Evolutionary conservation across 35 echinoderm and acorn worm genomes (phyloP).

Genomic region (Strongylocentrotus purpuratus): DNA sequence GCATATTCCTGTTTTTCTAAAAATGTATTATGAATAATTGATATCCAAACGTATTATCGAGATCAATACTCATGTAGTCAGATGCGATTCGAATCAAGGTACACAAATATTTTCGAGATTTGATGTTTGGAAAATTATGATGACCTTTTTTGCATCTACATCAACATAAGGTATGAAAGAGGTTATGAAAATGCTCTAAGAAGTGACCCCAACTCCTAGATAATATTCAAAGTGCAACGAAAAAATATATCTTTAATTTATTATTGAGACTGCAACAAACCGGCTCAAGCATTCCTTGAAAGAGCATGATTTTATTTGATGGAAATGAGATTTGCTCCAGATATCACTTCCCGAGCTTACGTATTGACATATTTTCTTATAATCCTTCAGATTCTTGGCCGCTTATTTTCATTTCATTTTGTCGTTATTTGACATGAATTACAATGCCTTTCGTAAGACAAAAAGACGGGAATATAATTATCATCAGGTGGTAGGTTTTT

Average conservation of each 20-base stretch:
- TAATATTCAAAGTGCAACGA: background rate
- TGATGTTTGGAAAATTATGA: too few relatives aligned
- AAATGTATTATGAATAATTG: too few relatives aligned
- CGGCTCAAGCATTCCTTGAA: background rate
- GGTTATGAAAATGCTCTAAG: too few relatives aligned
- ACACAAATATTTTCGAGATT: too few relatives aligned
- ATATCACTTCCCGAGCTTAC: background rate
- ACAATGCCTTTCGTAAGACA: background rate
- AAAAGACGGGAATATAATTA: background rate
- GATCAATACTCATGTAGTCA: too few relatives aligned
- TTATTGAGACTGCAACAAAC: background rate
- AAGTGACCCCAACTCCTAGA: background rate
- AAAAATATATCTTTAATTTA: background rate
- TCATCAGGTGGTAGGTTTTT: background rate
- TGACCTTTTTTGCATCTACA: too few relatives aligned
- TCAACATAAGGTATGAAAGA: too few relatives aligned
- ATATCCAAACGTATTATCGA: too few relatives aligned
- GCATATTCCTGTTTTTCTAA: too few relatives aligned
- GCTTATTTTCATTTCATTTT: background rate
- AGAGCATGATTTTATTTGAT: background rate
- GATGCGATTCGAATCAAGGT: too few relatives aligned
- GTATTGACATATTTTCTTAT: background rate
- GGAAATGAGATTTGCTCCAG: background rate
- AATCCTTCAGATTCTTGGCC: background rate
- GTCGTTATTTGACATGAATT: background rate